Evolutionary conservation across 2,888 invertebrate species (phyloP).

Genomic region (Luperina testacea): DNA sequence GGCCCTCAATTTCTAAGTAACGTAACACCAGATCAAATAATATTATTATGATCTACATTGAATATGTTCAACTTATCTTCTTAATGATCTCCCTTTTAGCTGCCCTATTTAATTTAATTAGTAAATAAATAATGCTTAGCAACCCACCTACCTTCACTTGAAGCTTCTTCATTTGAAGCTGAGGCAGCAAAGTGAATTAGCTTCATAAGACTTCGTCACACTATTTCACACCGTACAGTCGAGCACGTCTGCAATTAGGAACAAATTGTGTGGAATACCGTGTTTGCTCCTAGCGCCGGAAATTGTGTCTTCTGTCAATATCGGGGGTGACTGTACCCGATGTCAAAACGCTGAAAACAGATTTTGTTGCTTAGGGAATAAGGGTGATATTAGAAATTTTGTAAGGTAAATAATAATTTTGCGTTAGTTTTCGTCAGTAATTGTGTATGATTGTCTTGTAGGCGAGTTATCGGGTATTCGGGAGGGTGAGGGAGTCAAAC

Average conservation of each 20-base stretch:
- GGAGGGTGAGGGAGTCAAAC: constrained; percentile 66
- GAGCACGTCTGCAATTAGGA: constrained; percentile 78
- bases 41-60: neutral
- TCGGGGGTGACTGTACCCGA: constrained; percentile 71
- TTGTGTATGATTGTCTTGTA: constrained; percentile 78
- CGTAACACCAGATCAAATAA: neutral
- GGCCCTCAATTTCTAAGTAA: too few species aligned
- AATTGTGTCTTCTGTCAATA: constrained; percentile 85
- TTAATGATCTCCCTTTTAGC: neutral
- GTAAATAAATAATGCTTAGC: neutral
- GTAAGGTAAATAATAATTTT: constrained; percentile 45
- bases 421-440: constrained; percentile 67
- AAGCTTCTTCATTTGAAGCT: constrained; percentile 33
- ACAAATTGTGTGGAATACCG: constrained; percentile 81
- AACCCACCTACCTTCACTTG: neutral
- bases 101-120: neutral
- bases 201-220: constrained; percentile 51
- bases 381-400: constrained; percentile 42
- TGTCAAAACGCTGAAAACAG: constrained; percentile 7
- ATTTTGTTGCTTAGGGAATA: constrained; percentile 42
- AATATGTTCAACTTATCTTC: neutral
- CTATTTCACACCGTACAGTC: constrained; percentile 47
- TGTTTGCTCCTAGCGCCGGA: constrained; percentile 73
- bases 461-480: constrained; percentile 61
- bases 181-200: constrained; percentile 45